Evolutionary conservation across 2,888 invertebrate genomes (phyloP), one percentile per base, ranked within the genome.

Genomic region (Lochmaea capreae): DNA sequence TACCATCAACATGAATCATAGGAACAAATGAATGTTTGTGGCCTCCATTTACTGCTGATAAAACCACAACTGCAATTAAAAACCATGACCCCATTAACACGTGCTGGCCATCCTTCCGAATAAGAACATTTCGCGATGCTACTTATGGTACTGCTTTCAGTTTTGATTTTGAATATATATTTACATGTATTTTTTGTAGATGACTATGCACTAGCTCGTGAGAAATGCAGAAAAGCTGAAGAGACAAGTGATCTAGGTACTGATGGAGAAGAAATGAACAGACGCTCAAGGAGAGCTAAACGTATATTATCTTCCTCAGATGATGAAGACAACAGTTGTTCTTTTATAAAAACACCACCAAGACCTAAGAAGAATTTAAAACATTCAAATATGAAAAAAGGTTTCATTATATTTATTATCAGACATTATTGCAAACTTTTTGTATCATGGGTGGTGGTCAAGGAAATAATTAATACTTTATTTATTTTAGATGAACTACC

Each of bases 181-280:
- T 22, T 65, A 52, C 22, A 65, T 49, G 26, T 54, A 49, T 18
- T 26, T 65, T 65, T 65, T 52, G 26, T 52, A 65, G 65, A 18
- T 65, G 54, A 52, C 9, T 65, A 65, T 65, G 54, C 49, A 65
- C 26, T 65, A 54, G 52, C 65, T 14, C 49, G 65, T 26, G 22
- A 65, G 49, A 65, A 65, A 12, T 65, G 65, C 65, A 33, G 22
- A 54, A 65, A 65, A 54, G 52, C 65, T 54, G 65, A 65, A 26
- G 65, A 8, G 18, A 65, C 65, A 10, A 65, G 65, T 65, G 65
- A 65, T 65, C 9, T 65, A 22, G 65, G 18, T 65, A 33, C 33
- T 33, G 5, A n/a, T n/a, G n/a, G n/a, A n/a, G n/a, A n/a, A n/a
- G n/a, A n/a, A n/a, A n/a, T n/a, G n/a, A 33, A 33, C 33, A 4